These are phyloP conservation scores for Synergus itoensis DNA, from an alignment of 2,888 invertebrate genomes.

Conservation along the genomic window DNA sequence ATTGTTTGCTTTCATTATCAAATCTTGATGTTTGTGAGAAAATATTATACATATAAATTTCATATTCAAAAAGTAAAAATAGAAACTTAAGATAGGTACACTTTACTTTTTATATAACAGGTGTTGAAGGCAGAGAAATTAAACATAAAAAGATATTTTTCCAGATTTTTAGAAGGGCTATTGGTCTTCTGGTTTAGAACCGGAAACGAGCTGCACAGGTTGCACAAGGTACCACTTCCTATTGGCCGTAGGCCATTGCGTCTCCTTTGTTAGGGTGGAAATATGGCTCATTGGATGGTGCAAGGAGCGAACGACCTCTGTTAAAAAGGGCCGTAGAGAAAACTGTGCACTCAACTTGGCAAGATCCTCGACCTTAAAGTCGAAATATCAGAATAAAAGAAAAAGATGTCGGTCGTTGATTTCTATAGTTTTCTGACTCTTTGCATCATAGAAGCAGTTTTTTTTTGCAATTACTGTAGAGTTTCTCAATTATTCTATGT, in stretches of 20 bases:
- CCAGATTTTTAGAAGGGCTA: not conserved
- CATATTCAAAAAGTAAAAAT: too few relatives aligned
- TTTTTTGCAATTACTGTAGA: not conserved
- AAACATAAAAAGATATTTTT: not conserved
- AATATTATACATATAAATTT: not conserved
- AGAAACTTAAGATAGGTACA: too few relatives aligned
- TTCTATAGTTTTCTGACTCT: not conserved
- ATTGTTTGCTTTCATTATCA: not conserved
- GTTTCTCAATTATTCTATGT: too few relatives aligned
- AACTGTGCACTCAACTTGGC: not conserved
- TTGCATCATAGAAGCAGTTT: not conserved
- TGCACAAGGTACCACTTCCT: not conserved
- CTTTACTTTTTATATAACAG: too few relatives aligned
- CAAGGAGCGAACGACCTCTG: not conserved
- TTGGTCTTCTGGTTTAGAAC: not conserved
- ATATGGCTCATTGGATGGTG: not conserved
- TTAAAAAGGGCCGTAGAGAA: not conserved
- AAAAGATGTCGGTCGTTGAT: not conserved
- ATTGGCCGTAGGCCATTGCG: not conserved
- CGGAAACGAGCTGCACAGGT: conserved; percentile 3
- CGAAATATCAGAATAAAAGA: not conserved
- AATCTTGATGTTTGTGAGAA: not conserved
- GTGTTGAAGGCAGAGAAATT: not conserved
- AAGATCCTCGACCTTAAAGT: not conserved
- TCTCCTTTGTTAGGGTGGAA: not conserved